A percentile compares a stretch with the other conserved stretches of the same genome.
These are phyloP conservation scores for Baryphthengus martii DNA, from an alignment of 2,113 vertebrate species.

Conservation along the genomic window DNA sequence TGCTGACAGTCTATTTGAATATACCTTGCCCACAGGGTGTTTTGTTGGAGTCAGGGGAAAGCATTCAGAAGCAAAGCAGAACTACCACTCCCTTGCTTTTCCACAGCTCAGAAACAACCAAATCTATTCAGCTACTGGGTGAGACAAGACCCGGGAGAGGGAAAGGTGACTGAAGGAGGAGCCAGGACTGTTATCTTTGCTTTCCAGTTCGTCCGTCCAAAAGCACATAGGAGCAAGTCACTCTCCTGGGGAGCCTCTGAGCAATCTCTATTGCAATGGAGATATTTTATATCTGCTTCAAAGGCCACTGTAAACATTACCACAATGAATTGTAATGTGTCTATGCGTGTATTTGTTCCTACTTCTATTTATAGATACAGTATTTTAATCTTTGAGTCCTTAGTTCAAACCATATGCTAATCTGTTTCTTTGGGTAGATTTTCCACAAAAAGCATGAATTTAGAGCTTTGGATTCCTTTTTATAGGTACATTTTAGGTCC, in stretches of 20 bases:
- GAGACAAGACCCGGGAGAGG: neutral
- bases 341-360: neutral
- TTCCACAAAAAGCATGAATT: neutral
- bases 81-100: neutral
- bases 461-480: neutral
- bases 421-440: neutral
- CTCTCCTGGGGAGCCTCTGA: neutral
- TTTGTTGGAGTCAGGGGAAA: neutral
- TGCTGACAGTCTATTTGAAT: neutral
- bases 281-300: neutral
- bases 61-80: neutral
- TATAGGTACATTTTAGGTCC: slow-evolving; percentile 12
- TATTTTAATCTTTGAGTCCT: neutral
- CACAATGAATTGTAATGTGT: neutral
- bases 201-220: neutral
- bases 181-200: neutral
- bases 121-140: neutral
- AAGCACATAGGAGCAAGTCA: neutral
- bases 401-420: neutral
- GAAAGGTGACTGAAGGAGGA: slow-evolving; percentile 6
- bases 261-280: neutral
- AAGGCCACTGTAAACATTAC: neutral
- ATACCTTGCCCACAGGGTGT: neutral
- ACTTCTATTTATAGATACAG: neutral
- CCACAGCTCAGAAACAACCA: neutral